Evolutionary conservation across 2,797 vertebrate genomes (phyloP), one percentile per base, ranked within the genome.

Genomic region (Pseudochromis fuscus): DNA sequence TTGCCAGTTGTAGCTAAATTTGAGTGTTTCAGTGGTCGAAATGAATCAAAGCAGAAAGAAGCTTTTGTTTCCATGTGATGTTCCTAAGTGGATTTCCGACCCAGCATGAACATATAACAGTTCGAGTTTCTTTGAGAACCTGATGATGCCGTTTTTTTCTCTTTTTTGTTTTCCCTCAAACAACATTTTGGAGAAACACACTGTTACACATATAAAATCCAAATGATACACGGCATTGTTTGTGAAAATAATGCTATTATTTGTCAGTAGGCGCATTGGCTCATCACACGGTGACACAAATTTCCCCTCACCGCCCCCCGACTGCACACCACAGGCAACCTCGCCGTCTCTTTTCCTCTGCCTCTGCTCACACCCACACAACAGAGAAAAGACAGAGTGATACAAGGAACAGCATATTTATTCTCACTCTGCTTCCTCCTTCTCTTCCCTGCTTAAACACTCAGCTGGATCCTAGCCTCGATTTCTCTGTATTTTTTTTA

Each of bases 401-500:
- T 50, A 82, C 56, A 24, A 61, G 52, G 42, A 67, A 78, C 33
- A 57, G 44, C 42, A 71, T 72, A 57, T 85, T 75, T 85, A 84
- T 85, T 81, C 74, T 83, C 79, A 30, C 72, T 75, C 35, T 28
- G 53, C 75, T 73, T 81, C 70, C 74, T 70, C 75, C 37, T 75
- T 80, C 45, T 66, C 62, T 55, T 30, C 18, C 27, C n/a, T 75
- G 63, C 76, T 80, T 77, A 82, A 84, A 81, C 70, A 82, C 79
- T 84, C 83, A 79, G 79, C 77, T 86, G 76, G 78, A 82, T 79
- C 58, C 75, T 38, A 21, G 48, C 28, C 31, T 80, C 59, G 37
- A 49, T 85, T 79, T 79, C 55, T 72, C 33, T 52, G 7, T 55
- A 3, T 35, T 51, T 45, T 42, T 65, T 72, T 48, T 23, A 5